A percentile compares a stretch with the other conserved stretches of the same genome.
These are phyloP conservation scores for Hippolais icterina DNA, from an alignment of 2,113 vertebrate genomes.

Conservation along the genomic window DNA sequence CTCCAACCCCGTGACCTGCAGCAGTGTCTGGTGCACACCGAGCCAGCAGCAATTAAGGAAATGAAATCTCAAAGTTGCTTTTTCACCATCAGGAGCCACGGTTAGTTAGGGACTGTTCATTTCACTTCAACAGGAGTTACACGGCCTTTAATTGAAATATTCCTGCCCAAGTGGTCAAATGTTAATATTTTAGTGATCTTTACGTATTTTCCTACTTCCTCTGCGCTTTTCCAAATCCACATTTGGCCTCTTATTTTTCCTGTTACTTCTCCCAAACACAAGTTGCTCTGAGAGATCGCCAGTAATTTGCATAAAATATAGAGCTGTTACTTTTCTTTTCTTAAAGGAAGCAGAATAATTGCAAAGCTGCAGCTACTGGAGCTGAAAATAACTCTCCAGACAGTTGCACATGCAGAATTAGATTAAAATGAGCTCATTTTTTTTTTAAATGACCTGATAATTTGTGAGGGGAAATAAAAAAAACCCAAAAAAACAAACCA, in stretches of 20 bases:
- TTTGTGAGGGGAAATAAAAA: conserved; percentile 17
- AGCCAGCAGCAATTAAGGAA: background rate
- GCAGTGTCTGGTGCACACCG: background rate
- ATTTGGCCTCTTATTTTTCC: background rate
- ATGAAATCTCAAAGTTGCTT: background rate
- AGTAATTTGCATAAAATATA: conserved; percentile 65
- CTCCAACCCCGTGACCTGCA: background rate
- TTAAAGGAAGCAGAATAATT: conserved; percentile 71
- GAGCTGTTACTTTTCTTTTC: conserved; percentile 66
- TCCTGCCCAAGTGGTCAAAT: background rate
- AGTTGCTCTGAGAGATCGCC: conserved; percentile 48
- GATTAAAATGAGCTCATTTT: conserved; percentile 75
- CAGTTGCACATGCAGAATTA: conserved; percentile 74
- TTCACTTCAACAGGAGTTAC: background rate
- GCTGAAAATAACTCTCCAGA: conserved; percentile 78
- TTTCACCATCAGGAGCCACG: background rate
- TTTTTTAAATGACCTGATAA: conserved; percentile 75
- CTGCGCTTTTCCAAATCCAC: background rate
- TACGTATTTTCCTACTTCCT: background rate
- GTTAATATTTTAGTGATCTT: background rate
- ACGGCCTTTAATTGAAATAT: background rate
- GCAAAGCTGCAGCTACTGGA: conserved; percentile 67
- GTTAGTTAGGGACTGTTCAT: background rate
- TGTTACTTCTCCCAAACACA: conserved; percentile 51
- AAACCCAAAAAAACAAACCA: background rate